phyloP scores from a whole-genome alignment of 2,113 vertebrate genomes.

The Willisornis vidua region DNA sequence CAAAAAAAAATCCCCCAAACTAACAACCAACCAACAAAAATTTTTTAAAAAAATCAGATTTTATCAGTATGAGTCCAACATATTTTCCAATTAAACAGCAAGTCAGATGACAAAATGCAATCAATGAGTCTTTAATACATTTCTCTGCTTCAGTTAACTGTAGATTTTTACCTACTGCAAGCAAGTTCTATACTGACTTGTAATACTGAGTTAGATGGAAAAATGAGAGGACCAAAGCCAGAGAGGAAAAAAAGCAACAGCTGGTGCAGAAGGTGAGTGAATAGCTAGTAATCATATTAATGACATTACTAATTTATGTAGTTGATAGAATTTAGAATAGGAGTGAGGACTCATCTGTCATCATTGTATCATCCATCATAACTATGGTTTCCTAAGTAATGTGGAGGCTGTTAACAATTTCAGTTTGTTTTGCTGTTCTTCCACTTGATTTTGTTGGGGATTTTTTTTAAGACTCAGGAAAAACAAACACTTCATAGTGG shows the following conservation, averaged over 20 bases:
- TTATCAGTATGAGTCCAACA: background rate
- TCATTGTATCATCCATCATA: constrained; percentile 22
- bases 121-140: background rate
- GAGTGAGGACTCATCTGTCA: constrained; percentile 40
- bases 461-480: background rate
- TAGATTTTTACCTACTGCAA: background rate
- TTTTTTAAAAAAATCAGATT: background rate
- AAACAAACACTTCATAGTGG: background rate
- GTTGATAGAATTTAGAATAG: constrained; percentile 42
- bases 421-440: background rate
- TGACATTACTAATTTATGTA: constrained; percentile 49
- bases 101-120: background rate
- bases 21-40: background rate
- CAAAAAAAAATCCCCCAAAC: background rate
- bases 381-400: background rate
- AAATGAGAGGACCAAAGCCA: background rate
- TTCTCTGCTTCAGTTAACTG: background rate
- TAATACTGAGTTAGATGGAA: background rate
- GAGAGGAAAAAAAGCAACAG: constrained; percentile 16
- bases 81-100: background rate
- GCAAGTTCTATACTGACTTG: background rate
- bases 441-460: background rate
- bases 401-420: constrained; percentile 5
- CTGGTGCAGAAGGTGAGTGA: constrained; percentile 28
- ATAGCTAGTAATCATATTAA: constrained; percentile 47